A percentile compares a stretch with the other conserved stretches of the same genome.
These are phyloP conservation scores for Chrysoperla carnea DNA, from an alignment of 1,140 invertebrate genomes.

Conservation along the genomic window DNA sequence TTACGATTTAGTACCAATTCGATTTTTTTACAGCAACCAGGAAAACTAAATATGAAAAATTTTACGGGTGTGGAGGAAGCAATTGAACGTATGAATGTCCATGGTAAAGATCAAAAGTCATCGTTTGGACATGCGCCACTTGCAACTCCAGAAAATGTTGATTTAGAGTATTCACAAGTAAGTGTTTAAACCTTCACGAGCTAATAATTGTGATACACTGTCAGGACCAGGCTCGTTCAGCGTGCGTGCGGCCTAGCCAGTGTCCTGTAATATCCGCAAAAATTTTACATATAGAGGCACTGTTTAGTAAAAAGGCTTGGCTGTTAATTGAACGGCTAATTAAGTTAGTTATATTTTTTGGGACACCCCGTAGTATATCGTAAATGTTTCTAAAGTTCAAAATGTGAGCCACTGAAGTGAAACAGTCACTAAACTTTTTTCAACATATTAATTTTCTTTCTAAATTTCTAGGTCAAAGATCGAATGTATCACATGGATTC, in stretches of 20 bases:
- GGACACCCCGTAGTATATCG: too few relatives aligned
- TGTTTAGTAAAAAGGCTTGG: too few relatives aligned
- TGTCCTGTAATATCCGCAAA: too few relatives aligned
- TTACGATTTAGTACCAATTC: constrained; percentile 8
- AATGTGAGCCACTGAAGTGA: too few relatives aligned
- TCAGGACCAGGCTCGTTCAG: background rate
- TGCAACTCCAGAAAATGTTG: constrained; percentile 63
- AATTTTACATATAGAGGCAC: too few relatives aligned
- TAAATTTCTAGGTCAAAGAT: constrained; percentile 17
- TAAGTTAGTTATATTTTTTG: too few relatives aligned
- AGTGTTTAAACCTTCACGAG: constrained; percentile 5
- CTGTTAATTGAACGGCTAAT: too few relatives aligned
- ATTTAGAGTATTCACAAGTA: constrained; percentile 49
- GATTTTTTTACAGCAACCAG: constrained; percentile 48
- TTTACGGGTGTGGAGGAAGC: constrained; percentile 76
- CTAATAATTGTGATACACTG: constrained; percentile 1
- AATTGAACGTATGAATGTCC: constrained; percentile 57
- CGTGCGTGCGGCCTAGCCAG: too few relatives aligned
- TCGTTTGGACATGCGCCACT: constrained; percentile 51
- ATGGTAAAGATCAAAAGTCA: constrained; percentile 29
- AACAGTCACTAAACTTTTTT: too few relatives aligned
- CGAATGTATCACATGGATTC: constrained; percentile 36
- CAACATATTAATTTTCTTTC: constrained; percentile 36
- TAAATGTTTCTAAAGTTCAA: too few relatives aligned
- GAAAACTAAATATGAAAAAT: constrained; percentile 78